Base-by-base conservation (phyloP, 2,888 invertebrate genomes). In the Trypoxylon attenuatum region DNA sequence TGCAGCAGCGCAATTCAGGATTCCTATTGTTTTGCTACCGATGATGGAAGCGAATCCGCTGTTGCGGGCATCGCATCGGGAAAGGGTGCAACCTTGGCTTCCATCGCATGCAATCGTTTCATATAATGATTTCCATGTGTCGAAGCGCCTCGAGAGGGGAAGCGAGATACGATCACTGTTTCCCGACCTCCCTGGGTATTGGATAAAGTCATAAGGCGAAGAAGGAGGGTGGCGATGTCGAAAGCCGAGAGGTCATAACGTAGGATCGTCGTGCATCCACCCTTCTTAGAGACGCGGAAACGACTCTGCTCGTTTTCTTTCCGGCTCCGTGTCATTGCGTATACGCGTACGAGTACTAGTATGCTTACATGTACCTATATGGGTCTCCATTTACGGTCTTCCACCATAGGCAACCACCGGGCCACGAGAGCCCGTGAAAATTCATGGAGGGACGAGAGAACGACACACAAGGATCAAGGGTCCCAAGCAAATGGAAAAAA, bases 181-280 rank as follows among this genome's bases (percentile, higher is more conserved):
- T n/a, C n/a, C n/a, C n/a, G 45, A 62, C 10, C 69, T 46, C 58
- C 66, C 52, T 62, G 69, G 55, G 47, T 56, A 58, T 66, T 59
- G 73, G 62, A 73, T 73, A 45, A 73, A 70, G 67, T 70, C 67
- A 71, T 73, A 73, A 67, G 70, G 54, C 51, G 45, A n/a, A n/a
- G 59, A 58, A 58, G 56, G 61, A 58, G 69, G 64, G 64, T 70
- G 52, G n/a, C n/a, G n/a, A n/a, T n/a, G n/a, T n/a, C n/a, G n/a
- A 57, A 46, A 68, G 65, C 53, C 33, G 43, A 23, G 50, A 52
- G 51, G 45, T 52, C 53, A 63, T 72, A 72, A 69, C 58, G 60
- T 53, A 59, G 66, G 53, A 61, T 73, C 66, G 58, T 64, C 52
- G 51, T 13, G 42, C 25, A 55, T 23, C 53, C 27, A 46, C 54